phyloP scores from a whole-genome alignment of 2,797 vertebrate genomes.

The Triplophysa yarkandensis region DNA sequence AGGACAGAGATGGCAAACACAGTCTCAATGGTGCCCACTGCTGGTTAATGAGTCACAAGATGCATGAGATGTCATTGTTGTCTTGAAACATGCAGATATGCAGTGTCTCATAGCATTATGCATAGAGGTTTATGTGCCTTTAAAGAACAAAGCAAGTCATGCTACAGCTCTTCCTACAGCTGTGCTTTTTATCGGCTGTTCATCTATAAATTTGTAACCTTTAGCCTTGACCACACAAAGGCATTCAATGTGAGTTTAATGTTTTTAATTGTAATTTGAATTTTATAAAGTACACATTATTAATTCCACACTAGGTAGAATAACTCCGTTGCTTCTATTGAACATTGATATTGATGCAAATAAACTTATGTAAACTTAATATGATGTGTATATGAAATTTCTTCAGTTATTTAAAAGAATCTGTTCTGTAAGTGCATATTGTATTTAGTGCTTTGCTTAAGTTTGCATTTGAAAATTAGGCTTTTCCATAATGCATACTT shows the following conservation, averaged over 20 bases:
- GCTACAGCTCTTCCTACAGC: conserved; percentile 69
- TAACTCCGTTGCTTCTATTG: neutral
- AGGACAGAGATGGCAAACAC: neutral
- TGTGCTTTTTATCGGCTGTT: conserved; percentile 54
- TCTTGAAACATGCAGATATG: conserved; percentile 34
- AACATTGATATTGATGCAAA: conserved; percentile 19
- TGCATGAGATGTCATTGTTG: conserved; percentile 39
- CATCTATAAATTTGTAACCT: conserved; percentile 27
- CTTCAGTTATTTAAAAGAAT: too few relatives aligned
- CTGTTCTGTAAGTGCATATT: conserved; percentile 40
- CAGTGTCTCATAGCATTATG: conserved; percentile 61
- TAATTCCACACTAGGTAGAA: neutral
- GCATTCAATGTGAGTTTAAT: conserved; percentile 10
- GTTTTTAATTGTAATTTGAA: conserved; percentile 7
- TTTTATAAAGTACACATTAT: conserved; percentile 5
- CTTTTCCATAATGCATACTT: too few relatives aligned
- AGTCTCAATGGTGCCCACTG: neutral
- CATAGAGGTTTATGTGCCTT: conserved; percentile 78
- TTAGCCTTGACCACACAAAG: conserved; percentile 6
- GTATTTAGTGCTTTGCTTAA: conserved; percentile 56
- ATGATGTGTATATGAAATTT: too few relatives aligned
- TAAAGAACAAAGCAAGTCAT: conserved; percentile 60
- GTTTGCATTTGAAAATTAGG: conserved; percentile 48
- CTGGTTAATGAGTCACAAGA: conserved; percentile 8
- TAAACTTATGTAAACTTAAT: conserved; percentile 27